A percentile compares a stretch with the other conserved stretches of the same genome.
phyloP scores from a whole-genome alignment of 2,888 invertebrate species.

The Ophioninae sp. region DNA sequence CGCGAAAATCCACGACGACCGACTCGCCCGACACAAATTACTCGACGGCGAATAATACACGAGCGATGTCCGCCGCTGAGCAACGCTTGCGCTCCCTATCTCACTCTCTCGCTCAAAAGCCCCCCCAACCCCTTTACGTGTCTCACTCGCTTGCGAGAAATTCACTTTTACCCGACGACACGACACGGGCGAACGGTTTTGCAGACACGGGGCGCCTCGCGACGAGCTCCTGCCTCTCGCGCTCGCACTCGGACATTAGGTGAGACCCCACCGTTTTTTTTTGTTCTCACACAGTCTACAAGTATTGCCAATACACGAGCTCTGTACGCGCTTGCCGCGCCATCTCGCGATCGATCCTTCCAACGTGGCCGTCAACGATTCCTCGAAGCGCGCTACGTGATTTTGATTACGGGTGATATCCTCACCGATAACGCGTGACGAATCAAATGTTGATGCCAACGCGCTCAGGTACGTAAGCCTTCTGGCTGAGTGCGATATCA shows the following conservation, averaged over 20 bases:
- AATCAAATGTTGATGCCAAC: too few species aligned
- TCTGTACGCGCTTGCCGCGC: neutral
- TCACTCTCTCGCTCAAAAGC: conserved; percentile 9
- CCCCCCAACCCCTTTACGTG: neutral
- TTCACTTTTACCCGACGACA: conserved; percentile 62
- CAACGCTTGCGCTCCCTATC: conserved; percentile 35
- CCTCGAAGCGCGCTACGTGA: neutral
- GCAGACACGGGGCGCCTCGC: conserved; percentile 66
- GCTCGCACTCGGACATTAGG: conserved; percentile 73
- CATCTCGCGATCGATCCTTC: neutral
- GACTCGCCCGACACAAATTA: conserved; percentile 31
- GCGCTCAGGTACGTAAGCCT: too few species aligned
- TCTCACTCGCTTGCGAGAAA: conserved; percentile 51
- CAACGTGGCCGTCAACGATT: neutral
- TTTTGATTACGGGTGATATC: neutral
- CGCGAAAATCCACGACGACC: conserved; percentile 25
- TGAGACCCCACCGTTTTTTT: conserved; percentile 65
- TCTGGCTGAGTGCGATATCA: too few species aligned
- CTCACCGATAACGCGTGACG: too few species aligned
- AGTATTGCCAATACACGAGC: conserved; percentile 1
- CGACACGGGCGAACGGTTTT: conserved; percentile 69
- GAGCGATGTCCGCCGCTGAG: conserved; percentile 23
- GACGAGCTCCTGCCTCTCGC: conserved; percentile 71
- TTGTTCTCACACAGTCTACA: neutral
- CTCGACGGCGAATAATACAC: conserved; percentile 20